These are phyloP conservation scores for Lottia gigantea DNA, from an alignment of 2,888 invertebrate genomes.

Conservation along the genomic window DNA sequence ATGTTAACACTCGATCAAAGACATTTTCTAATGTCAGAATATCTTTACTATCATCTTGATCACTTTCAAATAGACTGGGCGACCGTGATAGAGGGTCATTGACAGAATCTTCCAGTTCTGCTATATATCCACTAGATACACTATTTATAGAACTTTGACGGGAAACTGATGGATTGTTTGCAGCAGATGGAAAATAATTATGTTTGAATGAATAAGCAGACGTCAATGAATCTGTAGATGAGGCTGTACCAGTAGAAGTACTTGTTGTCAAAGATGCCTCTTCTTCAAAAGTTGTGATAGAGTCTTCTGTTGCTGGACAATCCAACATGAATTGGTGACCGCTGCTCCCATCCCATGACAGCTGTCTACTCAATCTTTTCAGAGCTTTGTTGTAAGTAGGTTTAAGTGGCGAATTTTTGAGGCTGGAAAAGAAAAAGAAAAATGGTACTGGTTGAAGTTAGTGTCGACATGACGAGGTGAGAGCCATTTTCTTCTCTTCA, in stretches of 20 bases:
- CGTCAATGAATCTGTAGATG: slow-evolving; percentile 23
- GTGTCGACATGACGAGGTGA: too few relatives aligned
- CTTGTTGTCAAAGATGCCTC: slow-evolving; percentile 39
- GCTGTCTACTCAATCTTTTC: slow-evolving; percentile 5
- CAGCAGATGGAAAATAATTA: not conserved
- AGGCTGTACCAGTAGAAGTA: slow-evolving; percentile 22
- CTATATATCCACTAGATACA: slow-evolving; percentile 23
- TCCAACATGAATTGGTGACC: slow-evolving; percentile 11
- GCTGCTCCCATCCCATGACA: slow-evolving; percentile 19
- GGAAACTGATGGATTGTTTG: slow-evolving; percentile 1
- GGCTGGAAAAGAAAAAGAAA: slow-evolving; percentile 13
- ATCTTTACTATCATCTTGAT: not conserved
- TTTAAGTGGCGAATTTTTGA: not conserved
- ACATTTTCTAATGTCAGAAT: slow-evolving; percentile 14
- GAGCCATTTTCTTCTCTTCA: too few relatives aligned
- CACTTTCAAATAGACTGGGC: not conserved
- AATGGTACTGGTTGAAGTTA: not conserved
- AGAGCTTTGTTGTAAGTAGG: not conserved
- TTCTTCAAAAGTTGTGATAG: slow-evolving; percentile 41
- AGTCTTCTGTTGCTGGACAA: slow-evolving; percentile 23
- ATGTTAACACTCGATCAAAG: slow-evolving; percentile 29
- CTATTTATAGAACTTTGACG: slow-evolving; percentile 34
- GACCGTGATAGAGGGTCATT: slow-evolving; percentile 8
- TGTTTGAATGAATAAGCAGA: not conserved
- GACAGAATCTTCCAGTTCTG: slow-evolving; percentile 13